Evolutionary conservation across 2,797 vertebrate species (phyloP), one percentile per base, ranked within the genome.

Genomic region (Oreochromis grahami): DNA sequence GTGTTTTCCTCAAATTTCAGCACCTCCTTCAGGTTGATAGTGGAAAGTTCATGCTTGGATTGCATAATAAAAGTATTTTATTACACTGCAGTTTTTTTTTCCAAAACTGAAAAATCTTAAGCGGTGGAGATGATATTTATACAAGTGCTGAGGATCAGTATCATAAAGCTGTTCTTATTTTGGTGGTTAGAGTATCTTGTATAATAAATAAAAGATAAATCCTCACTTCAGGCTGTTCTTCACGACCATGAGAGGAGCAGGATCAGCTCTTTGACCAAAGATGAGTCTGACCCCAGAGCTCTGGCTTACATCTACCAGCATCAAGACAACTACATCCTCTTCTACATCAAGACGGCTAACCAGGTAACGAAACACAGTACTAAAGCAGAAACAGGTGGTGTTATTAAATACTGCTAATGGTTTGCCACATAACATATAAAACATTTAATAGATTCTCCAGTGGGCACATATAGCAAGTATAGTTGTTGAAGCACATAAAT

Each of bases 281-380:
- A 96, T 13, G 63, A 87, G 70, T 92, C 90, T 0, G 95, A 96
- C 80, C 90, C 93, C 78, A 93, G 95, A 91, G 93, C 95, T 83
- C 90, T 96, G 85, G 90, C 95, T 45, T 96, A 95, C 48, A 53
- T 96, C 82, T 92, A 93, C 79, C 83, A 81, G n/a, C 41, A 94
- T 7, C 65, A 91, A 6, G 84, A 93, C 50, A 24, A 43, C 50
- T 92, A 77, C 85, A 70, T 36, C 52, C 93, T 96, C 53, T 95
- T 92, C 87, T 96, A 94, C 90, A 88, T 96, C 87, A 95, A 91
- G 88, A 95, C 48, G 52, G 91, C 91, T 13, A 89, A 87, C 83
- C 81, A 88, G 92, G 96, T 96, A 90, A 88, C 24, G 0, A 26
- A 76, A 77, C 84, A 63, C 53, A 48, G 12, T 4, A 14, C n/a